These are phyloP conservation scores for Labeo catla DNA, from an alignment of 2,113 vertebrate species.

Conservation along the genomic window DNA sequence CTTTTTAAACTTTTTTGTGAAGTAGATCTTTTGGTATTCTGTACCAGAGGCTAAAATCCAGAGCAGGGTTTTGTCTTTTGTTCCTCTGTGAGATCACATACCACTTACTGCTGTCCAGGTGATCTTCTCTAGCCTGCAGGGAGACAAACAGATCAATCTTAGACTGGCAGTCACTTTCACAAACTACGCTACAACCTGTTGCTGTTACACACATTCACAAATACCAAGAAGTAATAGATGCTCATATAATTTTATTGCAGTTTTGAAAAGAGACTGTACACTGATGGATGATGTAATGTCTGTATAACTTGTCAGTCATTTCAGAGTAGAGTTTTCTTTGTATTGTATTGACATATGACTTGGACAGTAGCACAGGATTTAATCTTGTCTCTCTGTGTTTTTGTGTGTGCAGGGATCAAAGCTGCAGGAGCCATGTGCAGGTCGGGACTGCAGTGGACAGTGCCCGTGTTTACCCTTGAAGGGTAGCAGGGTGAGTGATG, in stretches of 20 bases:
- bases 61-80: slow-evolving; percentile 16
- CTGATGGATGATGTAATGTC: neutral
- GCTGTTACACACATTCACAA: neutral
- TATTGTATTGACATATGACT: neutral
- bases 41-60: slow-evolving; percentile 13
- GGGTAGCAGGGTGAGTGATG: slow-evolving; percentile 57
- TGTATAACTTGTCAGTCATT: neutral
- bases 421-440: slow-evolving; percentile 50
- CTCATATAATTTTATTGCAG: neutral
- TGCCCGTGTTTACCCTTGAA: slow-evolving; percentile 54
- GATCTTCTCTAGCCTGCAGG: neutral
- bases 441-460: slow-evolving; percentile 53
- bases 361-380: neutral
- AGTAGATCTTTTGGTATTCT: slow-evolving; percentile 7
- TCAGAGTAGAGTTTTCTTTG: neutral
- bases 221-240: neutral
- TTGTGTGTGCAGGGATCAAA: slow-evolving; percentile 49
- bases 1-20: neutral
- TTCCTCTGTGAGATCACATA: neutral
- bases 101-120: neutral
- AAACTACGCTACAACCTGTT: neutral
- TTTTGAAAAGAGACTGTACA: neutral
- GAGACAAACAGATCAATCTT: neutral
- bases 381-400: slow-evolving; percentile 32
- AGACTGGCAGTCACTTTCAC: neutral